Conservation (phyloP, 2,797 vertebrate genomes). For the Alcedo quadribrachys region DNA sequence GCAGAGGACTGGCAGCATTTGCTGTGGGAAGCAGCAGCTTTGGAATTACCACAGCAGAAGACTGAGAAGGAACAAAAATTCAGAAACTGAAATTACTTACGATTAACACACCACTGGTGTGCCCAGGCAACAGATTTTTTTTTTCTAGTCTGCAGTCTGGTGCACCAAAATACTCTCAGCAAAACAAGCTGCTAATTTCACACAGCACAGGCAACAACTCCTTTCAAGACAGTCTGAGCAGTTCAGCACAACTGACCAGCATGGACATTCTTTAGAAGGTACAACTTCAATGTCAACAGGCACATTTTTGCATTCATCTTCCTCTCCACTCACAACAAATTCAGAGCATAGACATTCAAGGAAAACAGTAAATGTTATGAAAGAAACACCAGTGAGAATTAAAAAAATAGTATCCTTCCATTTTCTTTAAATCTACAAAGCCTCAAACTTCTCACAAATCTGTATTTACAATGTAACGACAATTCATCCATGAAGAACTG, state of each 20-base stretch:
- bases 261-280: accelerated
- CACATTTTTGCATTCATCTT: neutral
- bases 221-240: neutral
- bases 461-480: neutral
- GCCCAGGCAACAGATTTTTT: neutral
- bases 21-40: neutral
- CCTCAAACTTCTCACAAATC: neutral
- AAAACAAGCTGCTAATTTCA: neutral
- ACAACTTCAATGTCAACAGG: neutral
- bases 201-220: neutral
- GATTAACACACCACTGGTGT: neutral
- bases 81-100: neutral
- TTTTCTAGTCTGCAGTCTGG: neutral
- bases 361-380: neutral
- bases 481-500: neutral
- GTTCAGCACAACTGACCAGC: neutral
- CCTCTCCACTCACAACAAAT: neutral
- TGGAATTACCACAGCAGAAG: neutral
- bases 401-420: neutral
- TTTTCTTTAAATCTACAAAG: neutral
- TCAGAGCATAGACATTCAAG: neutral
- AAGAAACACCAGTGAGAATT: neutral
- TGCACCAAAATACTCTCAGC: neutral
- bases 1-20: neutral
- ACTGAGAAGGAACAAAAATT: neutral